phyloP scores from a whole-genome alignment of 2,888 invertebrate species.

The Andrena marginata region DNA sequence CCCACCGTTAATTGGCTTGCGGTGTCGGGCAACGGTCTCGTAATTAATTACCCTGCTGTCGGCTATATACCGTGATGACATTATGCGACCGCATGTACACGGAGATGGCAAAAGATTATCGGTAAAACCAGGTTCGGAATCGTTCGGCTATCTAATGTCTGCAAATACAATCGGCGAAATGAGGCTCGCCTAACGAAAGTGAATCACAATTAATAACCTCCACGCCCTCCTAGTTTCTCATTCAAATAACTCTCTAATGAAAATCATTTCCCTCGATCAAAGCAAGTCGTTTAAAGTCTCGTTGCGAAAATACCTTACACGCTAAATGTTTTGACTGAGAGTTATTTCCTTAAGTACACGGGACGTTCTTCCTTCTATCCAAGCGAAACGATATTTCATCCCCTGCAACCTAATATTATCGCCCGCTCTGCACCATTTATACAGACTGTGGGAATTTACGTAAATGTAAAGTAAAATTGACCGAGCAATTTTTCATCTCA shows the following conservation, averaged over 20 bases:
- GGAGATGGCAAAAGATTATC: conserved; percentile 58
- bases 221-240: background rate
- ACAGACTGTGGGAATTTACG: conserved; percentile 22
- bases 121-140: conserved; percentile 46
- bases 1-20: conserved; percentile 61
- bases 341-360: background rate
- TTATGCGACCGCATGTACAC: conserved; percentile 45
- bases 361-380: background rate
- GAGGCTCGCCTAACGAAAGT: conserved; percentile 17
- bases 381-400: background rate
- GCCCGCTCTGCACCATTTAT: background rate
- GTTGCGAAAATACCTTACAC: background rate
- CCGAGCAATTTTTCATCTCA: conserved; percentile 36
- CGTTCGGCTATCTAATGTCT: conserved; percentile 43
- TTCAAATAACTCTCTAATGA: background rate
- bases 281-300: too few relatives aligned
- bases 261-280: background rate
- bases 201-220: conserved; percentile 22
- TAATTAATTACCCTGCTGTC: conserved; percentile 67
- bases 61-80: conserved; percentile 42
- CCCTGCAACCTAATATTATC: background rate
- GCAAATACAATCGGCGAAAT: conserved; percentile 39
- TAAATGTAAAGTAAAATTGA: conserved; percentile 31
- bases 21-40: conserved; percentile 51
- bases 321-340: background rate